phyloP scores from a whole-genome alignment of 2,888 invertebrate genomes.

The Cheilosia scutellata region DNA sequence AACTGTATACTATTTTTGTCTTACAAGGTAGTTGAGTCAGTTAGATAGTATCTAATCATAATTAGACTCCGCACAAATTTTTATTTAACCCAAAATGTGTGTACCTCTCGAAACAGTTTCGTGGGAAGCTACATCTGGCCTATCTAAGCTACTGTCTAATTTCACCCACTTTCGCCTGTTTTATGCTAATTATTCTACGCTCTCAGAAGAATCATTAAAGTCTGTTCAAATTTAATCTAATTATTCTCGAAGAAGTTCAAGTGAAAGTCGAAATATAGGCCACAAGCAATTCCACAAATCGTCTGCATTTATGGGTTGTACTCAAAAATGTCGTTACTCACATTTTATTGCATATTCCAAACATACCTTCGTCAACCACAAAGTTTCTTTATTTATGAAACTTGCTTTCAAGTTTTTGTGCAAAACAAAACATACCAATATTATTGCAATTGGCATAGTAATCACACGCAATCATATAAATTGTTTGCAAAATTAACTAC shows the following conservation, averaged over 20 bases:
- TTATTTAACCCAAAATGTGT: neutral
- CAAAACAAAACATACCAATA: neutral
- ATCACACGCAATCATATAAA: neutral
- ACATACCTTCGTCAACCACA: neutral
- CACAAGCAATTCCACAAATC: conserved; percentile 11
- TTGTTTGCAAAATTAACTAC: neutral
- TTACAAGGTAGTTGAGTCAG: neutral
- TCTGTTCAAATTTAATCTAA: neutral
- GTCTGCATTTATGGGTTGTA: too few species aligned
- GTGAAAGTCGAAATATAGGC: conserved; percentile 20
- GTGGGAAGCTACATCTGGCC: neutral
- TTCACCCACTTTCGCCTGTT: conserved; percentile 31
- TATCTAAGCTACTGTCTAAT: neutral
- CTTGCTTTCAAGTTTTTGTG: neutral
- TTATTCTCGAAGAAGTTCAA: neutral
- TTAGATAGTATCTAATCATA: neutral
- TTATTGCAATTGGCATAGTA: neutral
- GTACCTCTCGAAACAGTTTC: neutral
- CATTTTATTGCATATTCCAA: neutral
- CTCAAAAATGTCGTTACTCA: neutral
- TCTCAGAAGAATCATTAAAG: conserved; percentile 13
- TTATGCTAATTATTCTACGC: neutral
- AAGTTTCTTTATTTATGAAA: neutral
- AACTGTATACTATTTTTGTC: too few species aligned
- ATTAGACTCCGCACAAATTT: neutral